Evolutionary conservation across 2,888 invertebrate species (phyloP), one percentile per base, ranked within the genome.

Genomic region (Noctua janthe): DNA sequence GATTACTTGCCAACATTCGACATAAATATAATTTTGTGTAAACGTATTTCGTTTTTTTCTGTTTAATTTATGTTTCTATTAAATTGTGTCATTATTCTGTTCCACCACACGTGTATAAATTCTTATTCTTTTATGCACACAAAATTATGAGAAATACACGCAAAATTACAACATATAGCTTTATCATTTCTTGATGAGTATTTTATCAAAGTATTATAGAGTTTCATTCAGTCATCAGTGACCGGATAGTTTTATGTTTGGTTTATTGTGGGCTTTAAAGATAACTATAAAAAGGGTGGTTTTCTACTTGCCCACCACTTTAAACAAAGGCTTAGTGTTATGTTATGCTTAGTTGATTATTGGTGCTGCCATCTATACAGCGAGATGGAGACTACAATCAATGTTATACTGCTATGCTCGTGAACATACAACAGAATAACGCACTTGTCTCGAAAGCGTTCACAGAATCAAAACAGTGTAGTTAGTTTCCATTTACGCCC

Each of bases 281-380:
- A 59, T 59, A 59, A 62, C 15, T 2, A 17, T 7, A 62, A 15
- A 29, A 29, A 15, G 13, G n/a, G 2, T 29, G 7, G 1, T 15
- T 7, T 29, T 29, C 62, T 2, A 64, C 17, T 8, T 43, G 6
- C 2, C 67, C n/a, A 43, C 67, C 3, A 13, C n/a, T 47, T 67
- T n/a, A 0, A 43, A 15, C n/a, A n/a, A n/a, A 47, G 23, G 43
- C 3, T n/a, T 66, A 1, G 23, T 23, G 43, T 43, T 67, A 43
- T 13, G 23, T 23, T 67, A 43, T 10, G 13, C 23, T 70, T 29
- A 11, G 0, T n/a, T 2, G 1, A n/a, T 29, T 35, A 1, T 15
- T 6, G 20, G 81, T 87, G 76, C 74, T 75, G 87, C 85, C 88
- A 86, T 87, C 85, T 87, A 75, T 73, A 39, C n/a, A 75, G 39